Evolutionary conservation across 2,797 vertebrate genomes (phyloP).

Genomic region (Gallinago solitaria): DNA sequence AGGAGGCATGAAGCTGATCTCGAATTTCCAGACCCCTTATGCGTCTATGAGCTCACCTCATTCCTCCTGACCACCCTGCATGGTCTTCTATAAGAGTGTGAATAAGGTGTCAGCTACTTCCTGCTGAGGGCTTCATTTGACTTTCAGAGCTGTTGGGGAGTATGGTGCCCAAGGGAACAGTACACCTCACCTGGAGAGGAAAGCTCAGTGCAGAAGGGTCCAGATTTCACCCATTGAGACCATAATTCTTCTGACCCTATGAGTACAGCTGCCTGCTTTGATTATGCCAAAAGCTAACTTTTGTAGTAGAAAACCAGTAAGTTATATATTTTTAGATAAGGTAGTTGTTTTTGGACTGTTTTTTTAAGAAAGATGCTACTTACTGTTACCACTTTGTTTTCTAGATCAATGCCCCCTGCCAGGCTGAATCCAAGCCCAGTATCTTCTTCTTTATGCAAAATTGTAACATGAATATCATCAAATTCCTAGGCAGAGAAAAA

Average conservation of each 20-base stretch:
- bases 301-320: not conserved
- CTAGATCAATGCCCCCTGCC: constrained; percentile 91
- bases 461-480: constrained; percentile 88
- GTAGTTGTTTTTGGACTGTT: not conserved
- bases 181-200: not conserved
- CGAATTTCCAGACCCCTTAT: not conserved
- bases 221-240: not conserved
- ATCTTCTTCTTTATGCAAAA: constrained; percentile 94
- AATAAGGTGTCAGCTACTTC: not conserved
- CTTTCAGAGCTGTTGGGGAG: not conserved
- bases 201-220: not conserved
- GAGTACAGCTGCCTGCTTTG: not conserved
- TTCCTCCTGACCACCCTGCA: not conserved
- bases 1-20: not conserved
- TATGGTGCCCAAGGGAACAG: not conserved
- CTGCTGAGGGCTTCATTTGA: not conserved
- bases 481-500: constrained; percentile 82
- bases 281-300: not conserved
- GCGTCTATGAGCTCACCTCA: rapidly evolving
- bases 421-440: constrained; percentile 93
- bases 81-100: rapidly evolving
- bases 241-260: not conserved
- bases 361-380: constrained; percentile 59
- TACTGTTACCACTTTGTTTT: constrained; percentile 90
- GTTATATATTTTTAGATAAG: not conserved